Percentiles rank a stretch among this genome's conserved stretches.
phyloP scores from a whole-genome alignment of 2,113 vertebrate genomes.

The Stegostoma tigrinum region DNA sequence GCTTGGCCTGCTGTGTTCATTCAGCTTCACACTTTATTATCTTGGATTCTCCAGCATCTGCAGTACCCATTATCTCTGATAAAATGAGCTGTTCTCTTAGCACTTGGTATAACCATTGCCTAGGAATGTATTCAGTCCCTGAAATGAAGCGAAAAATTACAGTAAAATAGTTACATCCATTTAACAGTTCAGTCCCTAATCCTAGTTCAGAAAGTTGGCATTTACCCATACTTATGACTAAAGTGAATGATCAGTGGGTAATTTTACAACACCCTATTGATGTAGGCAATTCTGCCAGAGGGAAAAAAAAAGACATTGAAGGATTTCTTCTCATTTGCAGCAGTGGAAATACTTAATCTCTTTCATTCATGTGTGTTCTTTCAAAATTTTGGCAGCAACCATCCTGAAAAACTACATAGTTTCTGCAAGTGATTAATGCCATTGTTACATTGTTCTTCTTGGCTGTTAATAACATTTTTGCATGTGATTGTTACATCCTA shows the following conservation, averaged over 20 bases:
- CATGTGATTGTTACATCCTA: background rate
- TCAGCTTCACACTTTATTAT: too few species aligned
- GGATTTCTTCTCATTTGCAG: conserved; percentile 25
- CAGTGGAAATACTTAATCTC: conserved; percentile 30
- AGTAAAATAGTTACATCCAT: background rate
- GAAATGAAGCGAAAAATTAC: background rate
- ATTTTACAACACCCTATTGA: conserved; percentile 28
- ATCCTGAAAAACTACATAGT: background rate
- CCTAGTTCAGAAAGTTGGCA: conserved; percentile 9
- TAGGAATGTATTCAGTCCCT: background rate
- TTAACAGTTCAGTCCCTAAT: background rate
- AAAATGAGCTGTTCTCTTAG: background rate
- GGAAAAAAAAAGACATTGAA: conserved; percentile 15
- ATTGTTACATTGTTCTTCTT: conserved; percentile 23
- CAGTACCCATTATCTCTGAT: too few species aligned
- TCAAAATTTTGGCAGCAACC: background rate
- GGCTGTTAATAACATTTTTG: background rate
- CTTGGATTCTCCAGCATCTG: too few species aligned
- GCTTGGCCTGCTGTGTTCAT: too few species aligned
- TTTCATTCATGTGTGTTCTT: background rate
- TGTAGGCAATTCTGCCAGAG: background rate
- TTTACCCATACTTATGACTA: background rate
- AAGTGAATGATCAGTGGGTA: conserved; percentile 18
- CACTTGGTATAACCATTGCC: background rate
- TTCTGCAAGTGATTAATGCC: conserved; percentile 31